Percentiles rank a stretch among this genome's conserved stretches.
phyloP scores from a whole-genome alignment of 2,113 vertebrate genomes.

The Prietella phreatophila region DNA sequence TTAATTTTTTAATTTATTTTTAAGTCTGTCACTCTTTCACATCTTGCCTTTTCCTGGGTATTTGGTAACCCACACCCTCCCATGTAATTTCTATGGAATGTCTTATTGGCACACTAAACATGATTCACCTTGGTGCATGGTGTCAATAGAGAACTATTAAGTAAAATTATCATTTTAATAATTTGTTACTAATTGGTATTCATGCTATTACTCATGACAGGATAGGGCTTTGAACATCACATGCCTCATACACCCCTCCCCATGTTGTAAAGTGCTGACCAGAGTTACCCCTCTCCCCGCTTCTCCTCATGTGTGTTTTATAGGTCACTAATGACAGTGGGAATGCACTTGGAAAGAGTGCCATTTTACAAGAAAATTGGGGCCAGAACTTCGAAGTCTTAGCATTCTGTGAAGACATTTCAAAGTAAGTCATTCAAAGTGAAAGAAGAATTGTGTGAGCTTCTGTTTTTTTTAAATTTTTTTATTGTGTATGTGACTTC shows the following conservation, averaged over 20 bases:
- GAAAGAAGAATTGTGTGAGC: neutral
- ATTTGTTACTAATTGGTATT: neutral
- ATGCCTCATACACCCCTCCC: neutral
- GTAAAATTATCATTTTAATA: neutral
- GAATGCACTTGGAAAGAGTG: constrained; percentile 71
- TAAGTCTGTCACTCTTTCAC: no score
- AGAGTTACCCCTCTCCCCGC: neutral
- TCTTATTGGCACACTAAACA: neutral
- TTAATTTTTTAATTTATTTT: no score
- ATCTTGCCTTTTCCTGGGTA: no score
- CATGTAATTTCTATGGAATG: no score
- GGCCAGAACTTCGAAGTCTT: constrained; percentile 86
- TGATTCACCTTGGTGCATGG: neutral
- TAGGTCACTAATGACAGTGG: constrained; percentile 79
- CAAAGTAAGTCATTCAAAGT: constrained; percentile 73
- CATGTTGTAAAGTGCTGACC: neutral
- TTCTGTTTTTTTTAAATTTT: neutral
- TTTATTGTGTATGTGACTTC: neutral
- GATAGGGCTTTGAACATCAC: neutral
- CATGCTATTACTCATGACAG: neutral
- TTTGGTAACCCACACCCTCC: no score
- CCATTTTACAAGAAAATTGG: constrained; percentile 76
- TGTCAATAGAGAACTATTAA: neutral
- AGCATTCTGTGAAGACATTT: constrained; percentile 87
- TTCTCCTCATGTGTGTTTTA: constrained; percentile 48